Percentiles rank a stretch among this genome's conserved stretches.
Conservation (phyloP, 2,888 invertebrate species). For the Ennomos fuscantarius region DNA sequence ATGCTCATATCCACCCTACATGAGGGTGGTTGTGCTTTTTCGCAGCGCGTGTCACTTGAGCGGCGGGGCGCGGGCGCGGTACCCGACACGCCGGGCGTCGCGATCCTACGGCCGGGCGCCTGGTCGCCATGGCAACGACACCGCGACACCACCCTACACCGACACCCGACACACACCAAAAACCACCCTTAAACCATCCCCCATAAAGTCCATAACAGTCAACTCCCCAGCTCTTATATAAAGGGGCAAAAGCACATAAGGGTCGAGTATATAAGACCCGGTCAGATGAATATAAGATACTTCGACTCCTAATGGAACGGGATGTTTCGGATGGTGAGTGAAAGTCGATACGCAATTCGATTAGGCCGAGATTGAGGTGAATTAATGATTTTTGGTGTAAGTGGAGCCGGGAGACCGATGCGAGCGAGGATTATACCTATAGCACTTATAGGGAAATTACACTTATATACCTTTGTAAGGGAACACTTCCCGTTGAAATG, state of each 20-base stretch:
- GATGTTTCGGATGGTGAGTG: slow-evolving; percentile 78
- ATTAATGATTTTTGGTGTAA: slow-evolving; percentile 41
- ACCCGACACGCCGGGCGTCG: slow-evolving; percentile 85
- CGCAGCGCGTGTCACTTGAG: slow-evolving; percentile 83
- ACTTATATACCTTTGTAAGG: too few relatives aligned
- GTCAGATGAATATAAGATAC: slow-evolving; percentile 85
- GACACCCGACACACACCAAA: slow-evolving; percentile 49
- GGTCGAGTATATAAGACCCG: slow-evolving; percentile 82
- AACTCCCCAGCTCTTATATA: slow-evolving; percentile 15
- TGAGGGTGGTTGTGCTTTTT: slow-evolving; percentile 83
- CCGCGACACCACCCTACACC: slow-evolving; percentile 73
- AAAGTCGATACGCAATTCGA: slow-evolving; percentile 81
- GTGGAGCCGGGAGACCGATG: slow-evolving; percentile 27
- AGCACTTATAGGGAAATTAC: too few relatives aligned
- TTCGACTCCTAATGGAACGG: slow-evolving; percentile 81
- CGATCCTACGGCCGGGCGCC: slow-evolving; percentile 87
- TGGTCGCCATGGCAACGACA: slow-evolving; percentile 86
- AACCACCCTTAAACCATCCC: slow-evolving; percentile 60
- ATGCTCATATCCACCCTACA: slow-evolving; percentile 47
- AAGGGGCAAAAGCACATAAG: slow-evolving; percentile 64
- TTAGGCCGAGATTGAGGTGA: slow-evolving; percentile 61
- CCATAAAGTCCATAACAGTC: slow-evolving; percentile 54
- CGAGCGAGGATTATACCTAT: neutral
- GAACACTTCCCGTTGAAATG: neutral
- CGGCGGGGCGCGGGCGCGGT: slow-evolving; percentile 83